A percentile compares a stretch with the other conserved stretches of the same genome.
phyloP scores from a whole-genome alignment of 2,888 invertebrate genomes.

The Piscicola geometra region DNA sequence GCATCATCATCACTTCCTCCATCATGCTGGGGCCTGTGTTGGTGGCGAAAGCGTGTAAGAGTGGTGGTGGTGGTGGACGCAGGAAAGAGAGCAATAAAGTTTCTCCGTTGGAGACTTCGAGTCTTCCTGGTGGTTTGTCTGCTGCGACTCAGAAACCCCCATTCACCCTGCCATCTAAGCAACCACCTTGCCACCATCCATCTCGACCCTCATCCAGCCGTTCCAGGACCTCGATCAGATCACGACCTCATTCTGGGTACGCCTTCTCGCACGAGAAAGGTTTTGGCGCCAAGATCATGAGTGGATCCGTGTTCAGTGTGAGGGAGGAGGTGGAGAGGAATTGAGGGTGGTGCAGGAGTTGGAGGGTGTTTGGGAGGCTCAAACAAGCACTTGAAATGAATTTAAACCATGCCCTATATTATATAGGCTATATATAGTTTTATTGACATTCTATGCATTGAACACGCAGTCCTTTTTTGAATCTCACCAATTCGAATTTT shows the following conservation, averaged over 20 bases:
- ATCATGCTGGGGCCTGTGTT: conserved; percentile 9
- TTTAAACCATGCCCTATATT: too few relatives aligned
- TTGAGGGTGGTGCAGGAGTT: too few relatives aligned
- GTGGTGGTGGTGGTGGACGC: too few relatives aligned
- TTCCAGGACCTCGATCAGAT: conserved; percentile 16
- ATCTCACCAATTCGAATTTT: too few relatives aligned
- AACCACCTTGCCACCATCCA: too few relatives aligned
- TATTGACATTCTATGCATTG: too few relatives aligned
- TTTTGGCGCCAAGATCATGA: conserved; percentile 91
- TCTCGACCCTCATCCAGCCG: not conserved
- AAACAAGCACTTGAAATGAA: too few relatives aligned
- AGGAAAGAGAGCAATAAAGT: not conserved
- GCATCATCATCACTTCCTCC: not conserved
- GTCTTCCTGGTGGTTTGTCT: not conserved
- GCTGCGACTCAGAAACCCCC: not conserved
- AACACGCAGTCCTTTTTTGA: too few relatives aligned
- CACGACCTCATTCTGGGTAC: conserved; percentile 67
- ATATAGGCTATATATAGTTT: not conserved
- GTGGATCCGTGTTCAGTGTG: conserved; percentile 73
- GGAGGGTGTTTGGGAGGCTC: too few relatives aligned
- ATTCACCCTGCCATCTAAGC: not conserved
- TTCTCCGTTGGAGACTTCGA: not conserved
- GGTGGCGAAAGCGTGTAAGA: not conserved
- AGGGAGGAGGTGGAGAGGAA: too few relatives aligned
- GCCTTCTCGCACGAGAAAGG: conserved; percentile 96